Evolutionary conservation across 53 echinoderm and acorn worm genomes (phyloP), one percentile per base, ranked within the genome.

Genomic region (Holothuria scabra): DNA sequence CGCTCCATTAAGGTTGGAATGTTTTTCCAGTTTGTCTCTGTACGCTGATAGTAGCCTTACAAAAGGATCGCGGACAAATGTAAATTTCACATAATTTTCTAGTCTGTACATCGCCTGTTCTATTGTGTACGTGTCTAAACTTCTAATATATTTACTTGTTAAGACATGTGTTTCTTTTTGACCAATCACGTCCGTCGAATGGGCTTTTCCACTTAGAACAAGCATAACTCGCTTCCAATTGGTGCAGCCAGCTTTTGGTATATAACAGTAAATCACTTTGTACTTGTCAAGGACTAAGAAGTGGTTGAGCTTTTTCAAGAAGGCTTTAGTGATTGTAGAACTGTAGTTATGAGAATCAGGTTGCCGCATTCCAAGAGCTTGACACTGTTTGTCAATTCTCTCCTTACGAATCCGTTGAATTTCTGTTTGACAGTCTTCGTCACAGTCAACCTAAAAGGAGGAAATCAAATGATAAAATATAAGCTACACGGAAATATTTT

Each of bases 11-110:
- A 84, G 13, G 4, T 59, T 52, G 33, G 85, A 74, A n/a, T 78
- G 44, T 32, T 44, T 75, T 52, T 85, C 85, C 21, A 91, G 67
- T 66, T 91, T 91, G 60, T 91, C 91, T 66, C 86, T 74, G 55
- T 76, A 91, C 1, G 85, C 91, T 0, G 91, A 91, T 24, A 91
- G 44, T 19, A 91, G 52, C 23, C 91, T 56, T 56, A 83, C 88
- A 67, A 88, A 83, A 7, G 91, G 91, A 76, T 91, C 82, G 18
- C 91, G 38, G 0, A 74, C 86, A 32, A 91, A 91, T 13, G 87
- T 59, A 22, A 91, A 91, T 59, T 67, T 85, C 1, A 74, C 84
- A 79, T 91, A 91, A 8, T 76, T 86, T 19, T 59, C 59, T 25
- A 91, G 83, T 37, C 91, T 56, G 14, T 82, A 65, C 18, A 12